phyloP scores from a whole-genome alignment of 2,888 invertebrate species.

The Cantharis rufa region DNA sequence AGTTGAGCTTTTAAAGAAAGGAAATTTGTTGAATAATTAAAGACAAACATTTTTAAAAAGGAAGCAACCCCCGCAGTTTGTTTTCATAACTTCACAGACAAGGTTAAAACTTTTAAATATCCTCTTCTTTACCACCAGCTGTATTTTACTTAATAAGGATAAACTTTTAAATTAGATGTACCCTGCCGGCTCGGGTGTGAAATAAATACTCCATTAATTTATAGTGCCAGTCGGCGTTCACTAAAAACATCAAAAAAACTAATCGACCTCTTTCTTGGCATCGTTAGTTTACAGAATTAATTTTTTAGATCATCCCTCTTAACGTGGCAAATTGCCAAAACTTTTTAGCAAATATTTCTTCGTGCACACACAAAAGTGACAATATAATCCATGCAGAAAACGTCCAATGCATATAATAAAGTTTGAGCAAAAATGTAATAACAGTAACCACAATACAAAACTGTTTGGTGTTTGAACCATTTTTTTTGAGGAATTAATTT shows the following conservation, averaged over 20 bases:
- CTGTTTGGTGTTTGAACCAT: not conserved
- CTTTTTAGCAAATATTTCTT: not conserved
- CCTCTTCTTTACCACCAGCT: not conserved
- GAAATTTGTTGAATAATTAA: not conserved
- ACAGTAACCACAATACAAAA: not conserved
- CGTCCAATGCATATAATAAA: not conserved
- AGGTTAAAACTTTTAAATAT: conserved; percentile 1
- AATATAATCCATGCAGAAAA: not conserved
- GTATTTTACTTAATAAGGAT: not conserved
- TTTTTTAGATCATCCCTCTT: not conserved
- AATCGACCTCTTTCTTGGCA: conserved; percentile 5
- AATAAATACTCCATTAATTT: conserved; percentile 18
- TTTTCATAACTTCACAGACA: not conserved
- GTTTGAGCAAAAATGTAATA: not conserved
- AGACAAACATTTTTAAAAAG: not conserved
- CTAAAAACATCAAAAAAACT: conserved; percentile 10
- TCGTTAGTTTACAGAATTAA: conserved; percentile 3
- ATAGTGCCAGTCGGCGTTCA: conserved; percentile 13
- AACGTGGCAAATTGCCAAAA: conserved; percentile 2
- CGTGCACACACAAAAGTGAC: not conserved
- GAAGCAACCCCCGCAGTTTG: not conserved
- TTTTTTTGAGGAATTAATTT: not conserved
- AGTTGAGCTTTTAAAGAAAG: not conserved
- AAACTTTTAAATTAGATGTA: not conserved
- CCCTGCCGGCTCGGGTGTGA: conserved; percentile 1